Evolutionary conservation across 2,888 invertebrate species (phyloP).

Genomic region (Cepaea hortensis): DNA sequence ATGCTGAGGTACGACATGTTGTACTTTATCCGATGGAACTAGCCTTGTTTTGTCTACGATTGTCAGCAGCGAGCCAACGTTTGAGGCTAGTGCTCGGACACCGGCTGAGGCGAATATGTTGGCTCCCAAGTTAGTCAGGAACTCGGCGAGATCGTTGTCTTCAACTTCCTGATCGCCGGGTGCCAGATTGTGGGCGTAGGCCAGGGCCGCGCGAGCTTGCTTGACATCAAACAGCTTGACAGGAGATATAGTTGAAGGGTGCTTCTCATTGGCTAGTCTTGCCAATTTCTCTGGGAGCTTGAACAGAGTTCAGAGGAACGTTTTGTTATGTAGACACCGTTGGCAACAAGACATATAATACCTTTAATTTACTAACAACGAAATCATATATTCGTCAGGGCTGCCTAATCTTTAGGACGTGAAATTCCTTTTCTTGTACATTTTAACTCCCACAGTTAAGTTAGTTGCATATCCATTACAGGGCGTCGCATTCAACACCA

Average conservation of each 20-base stretch:
- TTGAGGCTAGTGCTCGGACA: background rate
- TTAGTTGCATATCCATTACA: too few relatives aligned
- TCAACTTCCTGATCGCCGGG: background rate
- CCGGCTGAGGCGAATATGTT: background rate
- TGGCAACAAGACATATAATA: too few relatives aligned
- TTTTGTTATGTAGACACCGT: too few relatives aligned
- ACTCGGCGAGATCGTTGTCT: background rate
- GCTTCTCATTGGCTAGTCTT: background rate
- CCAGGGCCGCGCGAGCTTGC: background rate
- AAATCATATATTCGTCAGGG: too few relatives aligned
- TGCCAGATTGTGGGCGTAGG: background rate
- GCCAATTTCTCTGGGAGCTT: background rate
- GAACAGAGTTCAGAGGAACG: too few relatives aligned
- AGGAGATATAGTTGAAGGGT: background rate
- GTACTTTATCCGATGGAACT: background rate
- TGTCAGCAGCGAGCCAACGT: background rate
- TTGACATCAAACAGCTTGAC: background rate
- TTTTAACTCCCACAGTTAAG: too few relatives aligned
- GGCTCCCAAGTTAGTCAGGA: conserved; percentile 14
- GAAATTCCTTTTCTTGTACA: too few relatives aligned
- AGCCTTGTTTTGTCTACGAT: background rate
- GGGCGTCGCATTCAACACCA: too few relatives aligned
- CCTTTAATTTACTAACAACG: too few relatives aligned
- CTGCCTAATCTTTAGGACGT: too few relatives aligned
- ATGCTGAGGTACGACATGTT: background rate